These are phyloP conservation scores for Procambarus clarkii DNA, from an alignment of 1,140 invertebrate genomes.

Conservation along the genomic window DNA sequence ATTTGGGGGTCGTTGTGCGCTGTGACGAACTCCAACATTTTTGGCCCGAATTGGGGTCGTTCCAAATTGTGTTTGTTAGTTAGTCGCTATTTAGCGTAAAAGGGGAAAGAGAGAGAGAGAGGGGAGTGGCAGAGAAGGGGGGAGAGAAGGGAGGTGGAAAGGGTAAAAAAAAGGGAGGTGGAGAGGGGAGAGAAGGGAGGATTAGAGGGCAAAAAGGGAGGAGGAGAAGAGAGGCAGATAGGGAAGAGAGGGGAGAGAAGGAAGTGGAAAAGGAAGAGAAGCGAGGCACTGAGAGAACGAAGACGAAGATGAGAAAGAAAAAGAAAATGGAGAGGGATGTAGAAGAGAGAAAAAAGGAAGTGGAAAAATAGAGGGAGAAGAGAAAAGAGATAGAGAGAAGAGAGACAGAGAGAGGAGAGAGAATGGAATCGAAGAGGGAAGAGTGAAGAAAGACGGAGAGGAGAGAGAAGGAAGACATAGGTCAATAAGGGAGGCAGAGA, in stretches of 20 bases:
- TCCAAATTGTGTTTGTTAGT: slow-evolving; percentile 46
- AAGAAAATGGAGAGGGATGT: not conserved
- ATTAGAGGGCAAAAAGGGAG: not conserved
- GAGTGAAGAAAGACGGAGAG: not conserved
- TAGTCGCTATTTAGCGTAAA: slow-evolving; percentile 15
- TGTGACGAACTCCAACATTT: slow-evolving; percentile 52
- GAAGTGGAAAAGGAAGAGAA: not conserved
- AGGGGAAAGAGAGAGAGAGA: slow-evolving; percentile 4
- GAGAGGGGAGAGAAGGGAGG: not conserved
- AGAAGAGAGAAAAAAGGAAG: not conserved
- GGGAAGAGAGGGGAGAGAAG: not conserved
- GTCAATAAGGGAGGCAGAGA: not conserved
- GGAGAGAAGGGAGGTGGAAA: not conserved
- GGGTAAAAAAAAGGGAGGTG: not conserved
- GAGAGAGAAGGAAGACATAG: not conserved
- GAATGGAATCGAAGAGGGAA: not conserved
- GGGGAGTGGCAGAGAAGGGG: slow-evolving; percentile 3
- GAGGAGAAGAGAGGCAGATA: not conserved
- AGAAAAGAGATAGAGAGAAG: not conserved
- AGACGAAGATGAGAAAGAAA: not conserved
- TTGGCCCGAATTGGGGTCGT: slow-evolving; percentile 3
- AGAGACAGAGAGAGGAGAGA: not conserved
- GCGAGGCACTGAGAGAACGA: not conserved
- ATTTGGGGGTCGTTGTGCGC: slow-evolving; percentile 56
- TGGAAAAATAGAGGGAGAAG: not conserved